Evolutionary conservation across 2,888 invertebrate species (phyloP).

Genomic region (Isoperla grammatica): DNA sequence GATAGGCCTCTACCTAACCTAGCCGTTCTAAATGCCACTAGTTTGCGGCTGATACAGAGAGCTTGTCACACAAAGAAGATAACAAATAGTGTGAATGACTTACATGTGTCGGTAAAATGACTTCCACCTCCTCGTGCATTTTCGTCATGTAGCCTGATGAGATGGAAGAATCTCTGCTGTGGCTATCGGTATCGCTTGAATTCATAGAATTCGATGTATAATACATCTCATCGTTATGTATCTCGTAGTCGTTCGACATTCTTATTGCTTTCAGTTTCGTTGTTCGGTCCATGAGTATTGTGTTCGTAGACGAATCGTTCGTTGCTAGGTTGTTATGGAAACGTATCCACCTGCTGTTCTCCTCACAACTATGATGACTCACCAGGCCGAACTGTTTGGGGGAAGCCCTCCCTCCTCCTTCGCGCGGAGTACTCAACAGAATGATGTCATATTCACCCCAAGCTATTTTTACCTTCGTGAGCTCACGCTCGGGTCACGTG

Average conservation of each 20-base stretch:
- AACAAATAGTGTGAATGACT: not conserved
- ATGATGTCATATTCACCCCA: constrained; percentile 26
- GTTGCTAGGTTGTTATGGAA: no score
- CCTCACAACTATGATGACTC: constrained; percentile 14
- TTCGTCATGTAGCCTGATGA: constrained; percentile 6
- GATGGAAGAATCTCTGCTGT: constrained; percentile 8
- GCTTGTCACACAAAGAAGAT: no score
- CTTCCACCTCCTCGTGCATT: not conserved
- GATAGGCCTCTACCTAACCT: no score
- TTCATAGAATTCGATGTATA: constrained; percentile 10
- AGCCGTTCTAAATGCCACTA: no score
- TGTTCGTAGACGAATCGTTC: not conserved
- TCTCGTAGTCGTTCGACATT: not conserved
- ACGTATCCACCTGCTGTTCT: constrained; percentile 7
- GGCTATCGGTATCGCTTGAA: constrained; percentile 12
- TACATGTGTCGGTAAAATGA: constrained; percentile 7
- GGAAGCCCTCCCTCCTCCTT: constrained; percentile 20
- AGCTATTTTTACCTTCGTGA: constrained; percentile 25
- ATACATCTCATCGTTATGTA: not conserved
- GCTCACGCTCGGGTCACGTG: constrained; percentile 26
- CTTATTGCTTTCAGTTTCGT: constrained; percentile 3
- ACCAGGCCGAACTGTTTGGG: constrained; percentile 17
- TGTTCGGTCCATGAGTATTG: not conserved
- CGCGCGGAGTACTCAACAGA: not conserved
- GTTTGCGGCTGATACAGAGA: no score